A percentile compares a stretch with the other conserved stretches of the same genome.
Conservation (phyloP, 2,113 vertebrate genomes). For the Prietella phreatophila region DNA sequence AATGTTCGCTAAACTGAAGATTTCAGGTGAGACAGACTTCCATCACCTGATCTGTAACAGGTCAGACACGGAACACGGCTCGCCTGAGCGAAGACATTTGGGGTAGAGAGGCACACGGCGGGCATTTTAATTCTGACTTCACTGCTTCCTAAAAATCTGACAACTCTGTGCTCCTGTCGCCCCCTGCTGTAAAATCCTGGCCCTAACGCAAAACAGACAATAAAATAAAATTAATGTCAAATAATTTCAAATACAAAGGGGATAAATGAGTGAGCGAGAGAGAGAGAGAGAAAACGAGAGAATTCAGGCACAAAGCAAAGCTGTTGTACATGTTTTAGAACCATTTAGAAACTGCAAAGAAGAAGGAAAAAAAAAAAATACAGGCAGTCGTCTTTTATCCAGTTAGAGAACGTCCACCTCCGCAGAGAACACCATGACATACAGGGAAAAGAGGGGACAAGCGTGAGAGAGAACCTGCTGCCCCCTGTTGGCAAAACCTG, state of each 20-base stretch:
- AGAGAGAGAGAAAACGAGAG: not conserved
- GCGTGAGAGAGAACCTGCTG: not conserved
- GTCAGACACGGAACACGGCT: not conserved
- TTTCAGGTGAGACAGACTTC: not conserved
- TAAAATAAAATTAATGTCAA: not conserved
- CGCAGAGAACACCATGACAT: constrained; percentile 47
- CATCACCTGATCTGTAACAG: not conserved
- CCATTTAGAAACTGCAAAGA: constrained; percentile 36
- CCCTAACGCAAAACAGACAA: not conserved
- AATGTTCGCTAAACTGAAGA: not conserved
- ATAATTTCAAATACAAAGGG: not conserved
- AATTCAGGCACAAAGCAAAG: constrained; percentile 46
- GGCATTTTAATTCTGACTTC: not conserved
- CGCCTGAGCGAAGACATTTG: not conserved
- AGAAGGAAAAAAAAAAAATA: constrained; percentile 16
- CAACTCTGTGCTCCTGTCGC: not conserved
- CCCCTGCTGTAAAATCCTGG: not conserved
- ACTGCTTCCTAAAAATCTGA: not conserved
- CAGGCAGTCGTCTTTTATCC: constrained; percentile 7
- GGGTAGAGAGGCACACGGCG: not conserved
- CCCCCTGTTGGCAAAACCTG: constrained; percentile 34
- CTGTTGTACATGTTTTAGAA: constrained; percentile 45
- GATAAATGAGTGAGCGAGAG: not conserved
- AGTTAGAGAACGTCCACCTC: constrained; percentile 38
- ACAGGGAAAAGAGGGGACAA: not conserved